Evolutionary conservation across 2,797 vertebrate genomes (phyloP), one percentile per base, ranked within the genome.

Genomic region (Bradypodion pumilum): DNA sequence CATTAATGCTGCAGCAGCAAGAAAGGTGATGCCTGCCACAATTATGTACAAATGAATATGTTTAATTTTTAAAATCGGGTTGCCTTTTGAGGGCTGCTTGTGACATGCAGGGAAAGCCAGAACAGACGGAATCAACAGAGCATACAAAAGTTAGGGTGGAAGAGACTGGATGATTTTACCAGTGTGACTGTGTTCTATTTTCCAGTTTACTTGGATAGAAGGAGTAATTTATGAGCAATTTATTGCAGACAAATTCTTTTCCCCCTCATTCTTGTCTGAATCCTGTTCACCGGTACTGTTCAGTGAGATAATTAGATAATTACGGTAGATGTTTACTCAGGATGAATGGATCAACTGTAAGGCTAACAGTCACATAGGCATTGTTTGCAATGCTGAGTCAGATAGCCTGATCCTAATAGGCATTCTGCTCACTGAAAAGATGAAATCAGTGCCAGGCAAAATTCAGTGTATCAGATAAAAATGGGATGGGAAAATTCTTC

Each of bases 51-150:
- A 91, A 88, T 81, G 63, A 88, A 70, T 66, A 66, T 32, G 8
- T 87, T 90, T 85, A 78, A 86, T 92, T 92, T 79, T 32, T 92
- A 91, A 85, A 91, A 91, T 89, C 81, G 85, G 93, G 90, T 90
- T 88, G 85, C 35, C 15, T 82, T 92, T 94, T 86, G 74, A 77
- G 44, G 25, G 69, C 69, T 62, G 74, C 86, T 77, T 62, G 90
- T 91, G 12, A 21, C 7, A 9, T 63, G 46, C 7, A 70, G 66
- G 44, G 86, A 77, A 85, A 56, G 65, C 76, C 19, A 68, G 82
- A 82, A 56, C 8, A 62, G n/a, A 25, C 2, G 27, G 27, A 52
- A 74, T n/a, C 0, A 62, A 12, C 19, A 66, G n/a, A 19, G 66
- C 23, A 42, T 66, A 59, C 32, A 32, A 70, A 81, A 49, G 63